A percentile compares a stretch with the other conserved stretches of the same genome.
phyloP scores from a whole-genome alignment of 2,113 vertebrate species.

The Nipponia nippon region DNA sequence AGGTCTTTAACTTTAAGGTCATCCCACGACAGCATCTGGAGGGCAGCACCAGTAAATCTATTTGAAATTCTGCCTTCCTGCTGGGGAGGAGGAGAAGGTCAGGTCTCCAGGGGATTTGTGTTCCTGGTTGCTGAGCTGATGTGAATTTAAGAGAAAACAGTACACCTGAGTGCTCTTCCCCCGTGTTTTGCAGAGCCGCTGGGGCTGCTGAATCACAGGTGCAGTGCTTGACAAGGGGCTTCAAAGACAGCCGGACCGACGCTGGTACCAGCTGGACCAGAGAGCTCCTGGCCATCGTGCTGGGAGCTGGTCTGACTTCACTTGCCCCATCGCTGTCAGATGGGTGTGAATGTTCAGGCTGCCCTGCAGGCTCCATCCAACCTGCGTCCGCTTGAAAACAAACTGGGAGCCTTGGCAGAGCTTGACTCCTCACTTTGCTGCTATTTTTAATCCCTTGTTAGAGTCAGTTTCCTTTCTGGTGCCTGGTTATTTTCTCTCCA shows the following conservation, averaged over 20 bases:
- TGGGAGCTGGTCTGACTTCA: background rate
- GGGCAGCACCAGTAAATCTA: background rate
- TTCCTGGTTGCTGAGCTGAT: constrained; percentile 11
- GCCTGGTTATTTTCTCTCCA: constrained; percentile 58
- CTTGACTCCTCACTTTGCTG: background rate
- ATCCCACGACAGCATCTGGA: background rate
- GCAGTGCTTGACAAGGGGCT: background rate
- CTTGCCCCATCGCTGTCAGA: background rate
- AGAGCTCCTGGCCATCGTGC: background rate
- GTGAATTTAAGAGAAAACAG: constrained; percentile 1
- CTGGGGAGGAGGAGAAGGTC: constrained; percentile 16
- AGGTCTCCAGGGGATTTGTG: background rate
- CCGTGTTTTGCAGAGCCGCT: background rate
- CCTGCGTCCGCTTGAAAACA: background rate
- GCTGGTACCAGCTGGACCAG: background rate
- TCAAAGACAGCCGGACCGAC: background rate
- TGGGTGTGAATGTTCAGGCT: background rate
- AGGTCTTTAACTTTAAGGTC: background rate
- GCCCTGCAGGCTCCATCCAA: background rate
- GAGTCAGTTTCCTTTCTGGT: constrained; percentile 58
- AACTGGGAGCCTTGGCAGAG: background rate
- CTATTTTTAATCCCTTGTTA: constrained; percentile 57
- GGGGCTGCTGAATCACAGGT: background rate
- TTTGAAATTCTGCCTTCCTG: background rate
- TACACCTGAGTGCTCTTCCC: background rate